Evolutionary conservation across 2,113 vertebrate genomes (phyloP), one percentile per base, ranked within the genome.

Genomic region (Hyperopisus bebe): DNA sequence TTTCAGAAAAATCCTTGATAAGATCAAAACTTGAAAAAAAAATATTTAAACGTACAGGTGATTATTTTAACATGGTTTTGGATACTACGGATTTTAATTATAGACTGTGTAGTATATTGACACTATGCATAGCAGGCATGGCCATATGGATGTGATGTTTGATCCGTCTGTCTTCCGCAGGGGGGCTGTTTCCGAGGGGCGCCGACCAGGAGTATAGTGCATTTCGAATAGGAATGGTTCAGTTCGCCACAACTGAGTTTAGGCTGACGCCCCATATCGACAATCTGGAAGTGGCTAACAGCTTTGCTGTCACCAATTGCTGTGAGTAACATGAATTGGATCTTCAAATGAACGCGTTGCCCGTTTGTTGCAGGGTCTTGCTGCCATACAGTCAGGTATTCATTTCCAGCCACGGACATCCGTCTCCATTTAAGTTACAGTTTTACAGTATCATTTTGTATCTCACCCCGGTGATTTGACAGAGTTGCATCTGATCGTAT

Each of bases 151-250:
- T 51, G n/a, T 51, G 53, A 44, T 4, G 82, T 90, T n/a, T 31
- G 24, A 88, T 89, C 50, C 89, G 47, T 92, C 24, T 89, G 74
- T 93, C 83, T 94, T 91, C 93, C 90, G 88, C 95, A 98, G 98
- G 98, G 93, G 98, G 98, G 50, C 93, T 98, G 39, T 99, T 99
- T 94, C 97, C 97, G 55, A 96, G 98, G 92, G 97, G 97, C 82
- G 97, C 97, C 10, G 97, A 99, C 91, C 98, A 99, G 95, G 98
- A 99, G 94, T 98, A 99, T 96, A 99, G 98, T 94, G 98, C 98
- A 70, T 99, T 99, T 93, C 96, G 98, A 91, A 96, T 99, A 91
- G 98, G 97, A 86, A 98, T 99, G 97, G 96, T 98, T 94, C 97
- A 98, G 94, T 98, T 97, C 93, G 97, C 97, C 92, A 97, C 97